Base-by-base conservation (phyloP, 2,113 vertebrate species). In the Aegithalos caudatus region DNA sequence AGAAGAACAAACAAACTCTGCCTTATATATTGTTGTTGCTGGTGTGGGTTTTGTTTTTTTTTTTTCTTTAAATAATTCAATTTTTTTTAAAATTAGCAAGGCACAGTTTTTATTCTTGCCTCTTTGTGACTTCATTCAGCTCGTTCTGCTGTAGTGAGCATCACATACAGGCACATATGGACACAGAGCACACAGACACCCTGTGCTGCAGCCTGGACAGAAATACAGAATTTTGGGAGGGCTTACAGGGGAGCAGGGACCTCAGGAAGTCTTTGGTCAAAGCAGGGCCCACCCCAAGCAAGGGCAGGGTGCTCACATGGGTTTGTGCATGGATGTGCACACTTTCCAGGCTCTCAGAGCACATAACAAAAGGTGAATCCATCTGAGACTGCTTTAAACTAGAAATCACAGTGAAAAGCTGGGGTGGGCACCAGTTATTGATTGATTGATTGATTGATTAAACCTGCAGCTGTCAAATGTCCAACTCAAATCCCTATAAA, bases 1-100 rank as follows among this genome's bases (percentile, higher is more conserved):
- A 81, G 51, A 90, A 37, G 82, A 94, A 56, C 22, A 90, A 94
- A 95, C 48, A 92, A n/a, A 66, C 67, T 13, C 15, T 81, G 53
- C 54, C 44, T 61, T 80, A 76, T 48, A 78, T 58, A 48, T 35
- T 80, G 45, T 65, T 27, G 22, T n/a, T 22, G 9, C 22, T 81
- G 50, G 38, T 64, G n/a, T n/a, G n/a, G 14, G 2, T 42, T 4
- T 48, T n/a, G n/a, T 35, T 27, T 29, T 37, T 22, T 48, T 38
- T 18, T n/a, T 60, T 38, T 12, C 23, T 37, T 60, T 37, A 40
- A 86, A 40, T 1, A 40, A 23, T 38, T 72, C 3, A 1, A 11
- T 58, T 86, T 95, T 95, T 91, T 71, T 40, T 40, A 10, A 40
- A n/a, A n/a, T n/a, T 65, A 91, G 33, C 38, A 72, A 61, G 38